phyloP scores from a whole-genome alignment of 2,888 invertebrate genomes.

The Cremastobaeus sp. region DNA sequence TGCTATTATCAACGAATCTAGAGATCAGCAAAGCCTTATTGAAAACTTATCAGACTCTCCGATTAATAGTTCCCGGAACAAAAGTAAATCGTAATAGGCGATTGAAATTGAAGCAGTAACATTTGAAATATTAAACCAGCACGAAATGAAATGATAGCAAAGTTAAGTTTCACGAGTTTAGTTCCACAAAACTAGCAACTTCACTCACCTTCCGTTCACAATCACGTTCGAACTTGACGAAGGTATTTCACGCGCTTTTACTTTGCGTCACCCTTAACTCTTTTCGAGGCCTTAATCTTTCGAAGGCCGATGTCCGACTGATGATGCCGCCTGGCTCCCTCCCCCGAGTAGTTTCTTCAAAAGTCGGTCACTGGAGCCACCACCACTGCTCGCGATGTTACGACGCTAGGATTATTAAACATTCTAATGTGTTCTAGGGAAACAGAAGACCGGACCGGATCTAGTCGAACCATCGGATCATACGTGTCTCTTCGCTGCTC shows the following conservation, averaged over 20 bases:
- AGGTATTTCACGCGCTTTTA: slow-evolving; percentile 56
- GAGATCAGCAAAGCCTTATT: too few species aligned
- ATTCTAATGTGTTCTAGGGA: slow-evolving; percentile 70
- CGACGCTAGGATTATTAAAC: slow-evolving; percentile 72
- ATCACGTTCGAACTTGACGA: slow-evolving; percentile 36
- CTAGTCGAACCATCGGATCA: slow-evolving; percentile 17
- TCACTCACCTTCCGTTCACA: slow-evolving; percentile 61
- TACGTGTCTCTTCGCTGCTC: slow-evolving; percentile 25
- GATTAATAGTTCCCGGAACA: too few species aligned
- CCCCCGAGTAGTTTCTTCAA: slow-evolving; percentile 72
- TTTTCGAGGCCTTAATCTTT: slow-evolving; percentile 76
- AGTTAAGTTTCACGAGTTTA: slow-evolving; percentile 3
- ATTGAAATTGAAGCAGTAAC: too few species aligned
- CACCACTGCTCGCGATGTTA: slow-evolving; percentile 67
- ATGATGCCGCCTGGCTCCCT: slow-evolving; percentile 75
- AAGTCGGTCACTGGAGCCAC: slow-evolving; percentile 74
- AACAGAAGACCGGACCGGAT: slow-evolving; percentile 48
- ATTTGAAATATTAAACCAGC: slow-evolving; percentile 8
- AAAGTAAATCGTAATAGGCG: too few species aligned
- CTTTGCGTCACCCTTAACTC: slow-evolving; percentile 71
- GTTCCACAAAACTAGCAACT: slow-evolving; percentile 41
- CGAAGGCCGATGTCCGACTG: slow-evolving; percentile 77
- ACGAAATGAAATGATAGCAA: background rate
- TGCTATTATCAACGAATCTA: too few species aligned
- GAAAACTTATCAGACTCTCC: too few species aligned